Evolutionary conservation across 2,113 vertebrate genomes (phyloP), one percentile per base, ranked within the genome.

Genomic region (Oreochromis aureus): DNA sequence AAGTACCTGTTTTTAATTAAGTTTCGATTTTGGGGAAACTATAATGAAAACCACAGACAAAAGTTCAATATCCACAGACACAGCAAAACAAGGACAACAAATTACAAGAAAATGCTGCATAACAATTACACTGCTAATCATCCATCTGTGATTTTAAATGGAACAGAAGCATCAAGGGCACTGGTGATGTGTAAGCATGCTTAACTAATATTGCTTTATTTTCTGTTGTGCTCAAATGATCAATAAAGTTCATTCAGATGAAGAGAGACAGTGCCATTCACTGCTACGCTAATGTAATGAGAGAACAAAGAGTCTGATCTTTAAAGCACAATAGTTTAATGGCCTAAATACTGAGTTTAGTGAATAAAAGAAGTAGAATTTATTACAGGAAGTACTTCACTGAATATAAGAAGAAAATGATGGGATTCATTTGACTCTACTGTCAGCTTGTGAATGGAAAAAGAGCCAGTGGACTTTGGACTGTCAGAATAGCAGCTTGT

Each of bases 401-500:
- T 84, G n/a, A 53, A 12, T 53, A 78, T 78, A 53, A 32, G 27
- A 18, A 69, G 46, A 55, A 61, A 73, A 71, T 55, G 58, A 87
- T n/a, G 46, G 79, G 55, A 51, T 84, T 78, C 30, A 32, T 78
- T 81, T 63, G 87, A 81, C 16, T 7, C 30, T 34, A 51, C 19
- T 30, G 22, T 73, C 44, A 55, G 82, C 78, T 34, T 91, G 86
- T 89, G 86, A 93, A 89, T 84, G 83, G 83, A 90, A 76, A 86
- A 81, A 2, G 55, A 90, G 73, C 53, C 32, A 24, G 85, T 84
- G 89, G 91, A 91, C 83, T 44, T 4, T 66, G 61, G 61, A 66
- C 12, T 63, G 53, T 81, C 79, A 89, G 53, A 84, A 69, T 41
- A 90, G 92, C 94, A 95, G 94, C 92, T 92, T 93, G 94, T 82